Conservation (phyloP, 2,113 vertebrate species). For the Forbesichthys agassizii region DNA sequence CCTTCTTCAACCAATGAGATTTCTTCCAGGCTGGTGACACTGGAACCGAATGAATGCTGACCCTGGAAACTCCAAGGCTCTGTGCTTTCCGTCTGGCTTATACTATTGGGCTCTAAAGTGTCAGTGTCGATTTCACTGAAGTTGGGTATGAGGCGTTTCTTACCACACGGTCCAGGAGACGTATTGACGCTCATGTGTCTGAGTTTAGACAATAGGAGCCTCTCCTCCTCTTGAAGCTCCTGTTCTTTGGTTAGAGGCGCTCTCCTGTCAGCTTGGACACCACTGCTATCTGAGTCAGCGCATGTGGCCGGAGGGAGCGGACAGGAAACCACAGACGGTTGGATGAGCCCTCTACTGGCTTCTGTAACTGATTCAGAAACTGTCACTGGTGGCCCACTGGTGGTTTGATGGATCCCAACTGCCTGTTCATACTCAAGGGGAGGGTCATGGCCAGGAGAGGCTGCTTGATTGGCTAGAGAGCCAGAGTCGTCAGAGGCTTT, state of each 20-base stretch:
- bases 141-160: constrained; percentile 63
- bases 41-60: background rate
- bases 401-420: constrained; percentile 21
- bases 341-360: constrained; percentile 13
- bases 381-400: background rate
- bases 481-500: constrained; percentile 13
- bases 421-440: constrained; percentile 40
- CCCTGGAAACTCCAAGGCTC: background rate
- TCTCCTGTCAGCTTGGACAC: background rate
- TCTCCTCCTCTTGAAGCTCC: constrained; percentile 65
- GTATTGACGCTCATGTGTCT: constrained; percentile 53
- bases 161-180: constrained; percentile 32
- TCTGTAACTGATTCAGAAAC: too few relatives aligned
- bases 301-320: constrained; percentile 35
- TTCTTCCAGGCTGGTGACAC: constrained; percentile 34
- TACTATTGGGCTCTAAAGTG: constrained; percentile 1
- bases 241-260: constrained; percentile 26
- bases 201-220: constrained; percentile 66
- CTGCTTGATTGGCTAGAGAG: constrained; percentile 5
- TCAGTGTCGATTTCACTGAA: constrained; percentile 49
- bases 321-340: constrained; percentile 53
- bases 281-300: background rate
- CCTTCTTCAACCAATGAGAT: constrained; percentile 36
- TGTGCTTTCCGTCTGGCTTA: constrained; percentile 4
- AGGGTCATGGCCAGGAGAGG: background rate